Percentiles rank a stretch among this genome's conserved stretches.
phyloP scores from a whole-genome alignment of 2,113 vertebrate species.

The Nibea albiflora region DNA sequence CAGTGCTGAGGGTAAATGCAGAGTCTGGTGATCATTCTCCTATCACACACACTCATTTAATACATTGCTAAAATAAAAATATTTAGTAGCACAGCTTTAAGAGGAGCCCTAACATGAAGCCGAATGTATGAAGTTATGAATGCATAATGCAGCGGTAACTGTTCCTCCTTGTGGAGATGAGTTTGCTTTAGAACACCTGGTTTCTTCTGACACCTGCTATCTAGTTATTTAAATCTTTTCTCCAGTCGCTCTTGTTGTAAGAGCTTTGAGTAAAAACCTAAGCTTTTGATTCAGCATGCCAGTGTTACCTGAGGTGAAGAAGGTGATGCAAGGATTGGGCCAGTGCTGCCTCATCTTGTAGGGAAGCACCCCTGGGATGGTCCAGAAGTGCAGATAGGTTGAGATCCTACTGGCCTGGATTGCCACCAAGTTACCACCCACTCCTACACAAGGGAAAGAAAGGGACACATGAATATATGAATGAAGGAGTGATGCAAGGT shows the following conservation, averaged over 20 bases:
- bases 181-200: background rate
- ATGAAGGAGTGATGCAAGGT: background rate
- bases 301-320: constrained; percentile 90
- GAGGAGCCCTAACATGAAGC: too few relatives aligned
- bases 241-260: background rate
- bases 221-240: background rate
- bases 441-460: constrained; percentile 79
- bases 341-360: constrained; percentile 92
- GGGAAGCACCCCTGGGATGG: constrained; percentile 92
- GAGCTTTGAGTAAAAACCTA: background rate
- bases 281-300: background rate
- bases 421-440: constrained; percentile 96
- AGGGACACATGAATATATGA: background rate
- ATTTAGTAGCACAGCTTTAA: background rate
- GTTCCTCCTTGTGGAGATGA: background rate
- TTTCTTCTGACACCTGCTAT: background rate
- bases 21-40: too few relatives aligned
- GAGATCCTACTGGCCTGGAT: constrained; percentile 97
- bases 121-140: background rate
- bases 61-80: too few relatives aligned
- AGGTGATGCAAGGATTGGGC: constrained; percentile 91
- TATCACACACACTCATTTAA: too few relatives aligned
- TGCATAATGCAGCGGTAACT: background rate
- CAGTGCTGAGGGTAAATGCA: too few relatives aligned
- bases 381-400: constrained; percentile 94